phyloP scores from a whole-genome alignment of 2,113 vertebrate species.

The Conger conger region DNA sequence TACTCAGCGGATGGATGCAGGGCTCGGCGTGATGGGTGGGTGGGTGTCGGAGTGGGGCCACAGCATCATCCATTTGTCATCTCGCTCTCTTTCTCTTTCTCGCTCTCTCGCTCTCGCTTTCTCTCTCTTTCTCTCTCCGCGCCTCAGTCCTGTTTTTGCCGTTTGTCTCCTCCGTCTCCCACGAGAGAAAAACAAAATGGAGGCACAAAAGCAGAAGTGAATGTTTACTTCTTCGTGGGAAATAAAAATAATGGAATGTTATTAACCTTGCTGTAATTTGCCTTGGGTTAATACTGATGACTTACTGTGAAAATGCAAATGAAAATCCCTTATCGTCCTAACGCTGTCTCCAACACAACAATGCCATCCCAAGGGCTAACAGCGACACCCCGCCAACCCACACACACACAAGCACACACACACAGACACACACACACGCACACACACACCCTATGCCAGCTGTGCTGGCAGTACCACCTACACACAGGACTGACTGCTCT shows the following conservation, averaged over 20 bases:
- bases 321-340: constrained; percentile 54
- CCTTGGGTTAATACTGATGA: constrained; percentile 64
- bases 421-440: constrained; percentile 39
- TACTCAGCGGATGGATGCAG: constrained; percentile 53
- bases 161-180: constrained; percentile 64
- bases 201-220: constrained; percentile 70
- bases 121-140: constrained; percentile 52
- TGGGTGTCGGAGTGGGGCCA: constrained; percentile 68
- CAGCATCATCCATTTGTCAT: constrained; percentile 75
- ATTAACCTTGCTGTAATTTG: constrained; percentile 73
- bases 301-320: constrained; percentile 51
- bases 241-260: constrained; percentile 62
- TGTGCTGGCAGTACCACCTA: constrained; percentile 67
- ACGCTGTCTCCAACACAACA: constrained; percentile 55
- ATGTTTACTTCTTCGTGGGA: constrained; percentile 66
- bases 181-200: constrained; percentile 51
- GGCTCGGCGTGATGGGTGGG: constrained; percentile 63
- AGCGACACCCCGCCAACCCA: constrained; percentile 47
- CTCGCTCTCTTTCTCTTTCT: constrained; percentile 55
- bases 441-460: constrained; percentile 41
- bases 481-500: constrained; percentile 53
- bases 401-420: constrained; percentile 31
- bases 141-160: constrained; percentile 68
- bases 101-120: constrained; percentile 60
- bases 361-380: constrained; percentile 52